phyloP scores from a whole-genome alignment of 2,113 vertebrate species.

The Megatriorchis doriae region DNA sequence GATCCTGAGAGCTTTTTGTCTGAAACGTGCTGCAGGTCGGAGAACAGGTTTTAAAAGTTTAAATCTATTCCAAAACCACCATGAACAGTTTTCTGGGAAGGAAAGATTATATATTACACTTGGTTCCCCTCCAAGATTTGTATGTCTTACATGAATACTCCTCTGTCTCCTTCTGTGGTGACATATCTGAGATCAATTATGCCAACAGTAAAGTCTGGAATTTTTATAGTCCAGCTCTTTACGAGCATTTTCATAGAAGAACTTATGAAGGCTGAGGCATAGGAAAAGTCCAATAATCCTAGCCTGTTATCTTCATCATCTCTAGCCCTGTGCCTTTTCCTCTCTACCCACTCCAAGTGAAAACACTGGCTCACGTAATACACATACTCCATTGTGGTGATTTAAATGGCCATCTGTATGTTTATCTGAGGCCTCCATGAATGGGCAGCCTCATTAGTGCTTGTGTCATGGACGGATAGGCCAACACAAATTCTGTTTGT shows the following conservation, averaged over 20 bases:
- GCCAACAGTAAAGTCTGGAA: conserved; percentile 51
- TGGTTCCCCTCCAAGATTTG: conserved; percentile 35
- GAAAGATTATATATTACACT: conserved; percentile 39
- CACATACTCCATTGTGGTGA: conserved; percentile 17
- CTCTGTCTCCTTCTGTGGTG: conserved; percentile 47
- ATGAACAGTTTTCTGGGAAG: conserved; percentile 21
- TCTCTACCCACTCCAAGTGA: conserved; percentile 18
- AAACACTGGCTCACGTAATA: background rate
- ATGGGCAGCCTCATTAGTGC: conserved; percentile 28
- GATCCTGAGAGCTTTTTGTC: background rate
- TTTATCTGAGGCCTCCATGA: conserved; percentile 3
- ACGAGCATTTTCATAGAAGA: conserved; percentile 24
- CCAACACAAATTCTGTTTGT: conserved; percentile 50
- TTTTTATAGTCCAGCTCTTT: conserved; percentile 51
- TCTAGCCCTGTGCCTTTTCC: conserved; percentile 42
- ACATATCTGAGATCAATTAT: conserved; percentile 60
- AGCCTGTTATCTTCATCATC: conserved; percentile 51
- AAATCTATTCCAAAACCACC: conserved; percentile 1
- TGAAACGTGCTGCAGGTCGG: background rate
- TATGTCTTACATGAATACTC: conserved; percentile 53
- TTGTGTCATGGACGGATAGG: conserved; percentile 24
- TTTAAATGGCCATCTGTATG: conserved; percentile 34
- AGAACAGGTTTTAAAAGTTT: conserved; percentile 26
- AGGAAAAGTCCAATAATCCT: conserved; percentile 48
- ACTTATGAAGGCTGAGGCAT: conserved; percentile 15